Conservation (phyloP, 2,888 invertebrate genomes). For the Scelioninae gen. 2 region DNA sequence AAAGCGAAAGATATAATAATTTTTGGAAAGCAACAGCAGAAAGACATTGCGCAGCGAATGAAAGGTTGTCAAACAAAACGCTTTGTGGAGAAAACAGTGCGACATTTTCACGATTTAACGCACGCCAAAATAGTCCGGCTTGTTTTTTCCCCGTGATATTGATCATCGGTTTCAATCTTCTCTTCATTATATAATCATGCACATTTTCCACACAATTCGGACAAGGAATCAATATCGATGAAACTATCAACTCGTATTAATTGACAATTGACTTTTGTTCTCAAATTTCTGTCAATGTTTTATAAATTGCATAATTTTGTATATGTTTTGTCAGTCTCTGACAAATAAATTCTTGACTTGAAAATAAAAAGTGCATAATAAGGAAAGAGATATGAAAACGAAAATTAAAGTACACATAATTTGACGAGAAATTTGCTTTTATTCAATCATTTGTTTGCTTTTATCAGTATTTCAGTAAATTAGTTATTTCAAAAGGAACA, state of each 20-base stretch:
- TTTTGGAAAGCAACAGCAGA: no score
- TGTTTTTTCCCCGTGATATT: slow-evolving; percentile 20
- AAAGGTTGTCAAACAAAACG: no score
- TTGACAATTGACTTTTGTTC: background rate
- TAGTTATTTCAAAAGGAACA: no score
- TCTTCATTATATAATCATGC: slow-evolving; percentile 19
- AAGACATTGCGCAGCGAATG: no score
- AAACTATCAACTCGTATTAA: background rate
- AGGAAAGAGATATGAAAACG: background rate
- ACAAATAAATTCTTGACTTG: no score
- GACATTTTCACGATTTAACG: slow-evolving; percentile 23
- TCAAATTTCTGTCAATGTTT: background rate
- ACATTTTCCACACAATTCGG: slow-evolving; percentile 13
- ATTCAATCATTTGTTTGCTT: background rate
- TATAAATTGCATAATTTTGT: slow-evolving; percentile 18
- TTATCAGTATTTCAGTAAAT: slow-evolving; percentile 1
- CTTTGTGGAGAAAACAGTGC: slow-evolving; percentile 1
- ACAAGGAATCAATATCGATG: background rate
- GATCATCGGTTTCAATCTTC: slow-evolving; percentile 31
- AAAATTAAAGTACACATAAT: slow-evolving; percentile 3
- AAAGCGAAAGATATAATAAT: no score
- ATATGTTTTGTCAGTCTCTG: background rate
- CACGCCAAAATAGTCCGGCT: slow-evolving; percentile 8
- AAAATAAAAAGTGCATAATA: no score
- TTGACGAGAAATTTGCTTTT: background rate